phyloP scores from a whole-genome alignment of 2,113 vertebrate genomes.

The Bubo blakistoni region DNA sequence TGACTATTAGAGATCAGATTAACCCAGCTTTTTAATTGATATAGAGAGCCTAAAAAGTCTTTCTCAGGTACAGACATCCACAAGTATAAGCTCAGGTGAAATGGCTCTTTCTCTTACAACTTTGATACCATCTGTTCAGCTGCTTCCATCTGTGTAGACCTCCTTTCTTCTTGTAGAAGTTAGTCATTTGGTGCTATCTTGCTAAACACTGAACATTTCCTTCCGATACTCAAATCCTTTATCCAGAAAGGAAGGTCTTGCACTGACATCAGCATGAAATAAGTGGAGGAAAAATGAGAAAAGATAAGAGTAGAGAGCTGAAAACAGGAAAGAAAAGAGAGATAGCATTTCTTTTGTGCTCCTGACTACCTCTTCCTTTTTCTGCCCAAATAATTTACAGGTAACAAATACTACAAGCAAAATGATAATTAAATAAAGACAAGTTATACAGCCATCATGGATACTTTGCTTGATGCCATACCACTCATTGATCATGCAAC shows the following conservation, averaged over 20 bases:
- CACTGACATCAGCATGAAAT: background rate
- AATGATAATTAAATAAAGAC: background rate
- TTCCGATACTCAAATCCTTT: background rate
- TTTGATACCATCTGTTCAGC: background rate
- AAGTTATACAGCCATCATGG: background rate
- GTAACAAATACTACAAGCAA: background rate
- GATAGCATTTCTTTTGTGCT: background rate
- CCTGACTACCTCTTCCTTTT: background rate
- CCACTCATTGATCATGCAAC: background rate
- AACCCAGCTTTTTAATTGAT: background rate
- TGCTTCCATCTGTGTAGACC: background rate
- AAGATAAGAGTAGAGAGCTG: background rate
- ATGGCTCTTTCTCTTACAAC: background rate
- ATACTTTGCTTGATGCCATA: background rate
- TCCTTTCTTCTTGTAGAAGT: background rate
- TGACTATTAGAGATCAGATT: background rate
- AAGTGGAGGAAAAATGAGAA: background rate
- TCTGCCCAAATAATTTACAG: background rate
- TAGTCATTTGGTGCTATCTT: background rate
- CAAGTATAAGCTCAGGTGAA: background rate
- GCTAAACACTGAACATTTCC: background rate
- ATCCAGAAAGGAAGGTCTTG: background rate
- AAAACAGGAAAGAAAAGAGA: background rate
- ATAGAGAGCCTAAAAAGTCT: background rate
- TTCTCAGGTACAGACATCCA: background rate